Conservation (phyloP, 2,888 invertebrate genomes). For the Papilio gigon region DNA sequence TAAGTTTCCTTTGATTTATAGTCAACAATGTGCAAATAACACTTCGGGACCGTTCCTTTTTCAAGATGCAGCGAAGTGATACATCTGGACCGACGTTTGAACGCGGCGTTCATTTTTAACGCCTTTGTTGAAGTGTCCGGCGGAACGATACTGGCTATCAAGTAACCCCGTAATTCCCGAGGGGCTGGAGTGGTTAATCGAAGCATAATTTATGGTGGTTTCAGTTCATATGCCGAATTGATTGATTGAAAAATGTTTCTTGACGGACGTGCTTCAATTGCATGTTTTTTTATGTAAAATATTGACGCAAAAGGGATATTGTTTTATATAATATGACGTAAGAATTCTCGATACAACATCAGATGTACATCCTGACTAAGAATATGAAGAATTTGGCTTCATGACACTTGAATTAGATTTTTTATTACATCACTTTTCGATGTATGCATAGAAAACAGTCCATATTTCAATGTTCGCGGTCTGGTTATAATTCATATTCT, state of each 20-base stretch:
- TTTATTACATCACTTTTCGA: no score
- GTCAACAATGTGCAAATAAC: slow-evolving; percentile 49
- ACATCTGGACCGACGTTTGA: slow-evolving; percentile 69
- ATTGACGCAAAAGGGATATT: no score
- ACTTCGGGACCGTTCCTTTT: slow-evolving; percentile 44
- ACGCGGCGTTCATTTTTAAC: slow-evolving; percentile 76
- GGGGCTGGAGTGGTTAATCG: slow-evolving; percentile 65
- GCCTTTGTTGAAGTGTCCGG: slow-evolving; percentile 71
- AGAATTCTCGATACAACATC: no score
- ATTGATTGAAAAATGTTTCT: slow-evolving; percentile 14
- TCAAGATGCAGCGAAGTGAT: slow-evolving; percentile 61
- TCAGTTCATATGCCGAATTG: slow-evolving; percentile 43
- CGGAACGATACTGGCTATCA: slow-evolving; percentile 50
- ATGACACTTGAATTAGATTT: no score
- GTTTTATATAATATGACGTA: no score
- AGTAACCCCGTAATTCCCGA: slow-evolving; percentile 45
- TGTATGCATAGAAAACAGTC: no score
- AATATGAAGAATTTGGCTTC: no score
- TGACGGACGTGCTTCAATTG: neutral
- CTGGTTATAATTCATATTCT: neutral
- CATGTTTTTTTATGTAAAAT: no score
- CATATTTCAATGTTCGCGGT: no score
- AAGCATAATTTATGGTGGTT: slow-evolving; percentile 65
- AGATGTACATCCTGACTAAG: no score
- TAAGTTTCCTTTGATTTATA: slow-evolving; percentile 44